Evolutionary conservation across 2,797 vertebrate species (phyloP), one percentile per base, ranked within the genome.

Genomic region (Pteropus rufus): DNA sequence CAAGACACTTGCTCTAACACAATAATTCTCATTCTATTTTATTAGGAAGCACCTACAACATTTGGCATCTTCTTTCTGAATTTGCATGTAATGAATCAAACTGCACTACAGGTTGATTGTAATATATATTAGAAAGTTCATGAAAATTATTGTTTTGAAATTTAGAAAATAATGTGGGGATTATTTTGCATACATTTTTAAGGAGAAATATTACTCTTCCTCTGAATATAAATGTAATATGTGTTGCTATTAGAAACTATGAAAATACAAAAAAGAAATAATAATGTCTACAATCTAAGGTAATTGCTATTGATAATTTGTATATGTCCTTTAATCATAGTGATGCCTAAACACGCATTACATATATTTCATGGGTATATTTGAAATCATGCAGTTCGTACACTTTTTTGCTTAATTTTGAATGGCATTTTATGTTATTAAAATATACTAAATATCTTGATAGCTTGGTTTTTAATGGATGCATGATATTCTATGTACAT

Each of bases 151-250:
- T 24, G 10, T 56, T 75, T 93, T 94, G 15, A 86, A 85, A 83
- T 89, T 94, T 29, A 77, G 89, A 87, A 85, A 81, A 31, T 81
- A 90, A 82, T 88, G 3, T 58, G 46, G n/a, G 2, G 3, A 34
- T 94, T 92, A 54, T 91, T 96, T 89, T 86, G 4, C 6, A 58
- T 73, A 16, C 12, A 7, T 31, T n/a, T 93, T 94, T 85, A 49
- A 49, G 31, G 23, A 84, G 31, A 21, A 41, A 31, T 9, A 4
- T 73, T 86, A 31, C 73, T 65, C 95, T 85, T 80, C 19, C 23
- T 86, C 58, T 84, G 34, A 70, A 36, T 72, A 77, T 90, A 92
- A 93, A n/a, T 87, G 1, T 29, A 91, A 29, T 82, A 4, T 52
- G 10, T n/a, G 3, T 82, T 90, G 77, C 46, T 72, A 46, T 89